Evolutionary conservation across 2,888 invertebrate species (phyloP).

Genomic region (Allolobophora icterica): DNA sequence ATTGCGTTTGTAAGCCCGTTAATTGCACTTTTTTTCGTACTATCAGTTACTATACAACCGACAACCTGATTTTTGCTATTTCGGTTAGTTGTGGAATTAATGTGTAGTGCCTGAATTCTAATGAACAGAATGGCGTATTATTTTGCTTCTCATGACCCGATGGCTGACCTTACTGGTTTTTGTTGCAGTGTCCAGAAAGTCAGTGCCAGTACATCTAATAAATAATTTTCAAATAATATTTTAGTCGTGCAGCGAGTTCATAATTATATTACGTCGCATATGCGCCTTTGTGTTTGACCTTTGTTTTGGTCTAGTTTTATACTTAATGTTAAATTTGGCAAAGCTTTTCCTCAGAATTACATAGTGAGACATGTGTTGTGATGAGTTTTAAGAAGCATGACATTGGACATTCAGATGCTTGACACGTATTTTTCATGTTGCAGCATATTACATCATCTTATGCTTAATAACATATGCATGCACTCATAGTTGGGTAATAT

Average conservation of each 20-base stretch:
- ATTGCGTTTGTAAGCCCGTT: not conserved
- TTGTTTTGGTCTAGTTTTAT: not conserved
- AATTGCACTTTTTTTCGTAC: not conserved
- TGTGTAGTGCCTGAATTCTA: not conserved
- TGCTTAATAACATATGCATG: no score
- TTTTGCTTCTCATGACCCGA: not conserved
- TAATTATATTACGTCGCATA: not conserved
- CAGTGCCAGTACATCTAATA: not conserved
- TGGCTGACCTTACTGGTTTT: not conserved
- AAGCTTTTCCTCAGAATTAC: no score
- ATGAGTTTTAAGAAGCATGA: not conserved
- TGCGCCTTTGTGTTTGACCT: not conserved
- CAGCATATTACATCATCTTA: not conserved
- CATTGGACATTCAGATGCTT: not conserved
- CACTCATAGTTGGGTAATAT: no score
- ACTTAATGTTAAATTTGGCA: not conserved
- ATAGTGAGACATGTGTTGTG: not conserved
- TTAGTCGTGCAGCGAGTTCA: not conserved
- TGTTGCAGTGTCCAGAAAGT: not conserved
- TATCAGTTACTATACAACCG: not conserved
- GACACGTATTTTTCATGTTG: not conserved
- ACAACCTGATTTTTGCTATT: not conserved
- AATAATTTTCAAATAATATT: not conserved
- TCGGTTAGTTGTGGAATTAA: not conserved
- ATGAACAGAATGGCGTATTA: not conserved